Conservation (phyloP, 2,113 vertebrate genomes). For the Sylvia atricapilla region DNA sequence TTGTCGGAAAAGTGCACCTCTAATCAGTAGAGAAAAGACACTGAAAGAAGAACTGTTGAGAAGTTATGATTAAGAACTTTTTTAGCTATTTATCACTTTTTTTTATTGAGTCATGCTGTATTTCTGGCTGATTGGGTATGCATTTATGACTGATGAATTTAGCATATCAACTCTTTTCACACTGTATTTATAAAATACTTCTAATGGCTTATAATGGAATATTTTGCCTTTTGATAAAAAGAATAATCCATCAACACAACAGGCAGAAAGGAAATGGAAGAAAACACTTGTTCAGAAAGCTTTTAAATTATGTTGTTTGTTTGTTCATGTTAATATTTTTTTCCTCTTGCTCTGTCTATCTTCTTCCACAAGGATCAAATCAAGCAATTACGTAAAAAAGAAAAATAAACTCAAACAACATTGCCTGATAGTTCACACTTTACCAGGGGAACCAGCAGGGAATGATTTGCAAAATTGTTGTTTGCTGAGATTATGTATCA, state of each 20-base stretch:
- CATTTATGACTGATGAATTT: background rate
- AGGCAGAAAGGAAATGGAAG: background rate
- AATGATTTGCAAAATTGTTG: background rate
- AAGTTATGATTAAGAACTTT: background rate
- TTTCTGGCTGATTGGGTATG: background rate
- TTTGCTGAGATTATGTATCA: background rate
- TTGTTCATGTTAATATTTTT: background rate
- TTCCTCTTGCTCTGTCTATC: background rate
- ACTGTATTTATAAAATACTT: slow-evolving; percentile 39
- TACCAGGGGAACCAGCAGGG: background rate
- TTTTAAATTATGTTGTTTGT: slow-evolving; percentile 27
- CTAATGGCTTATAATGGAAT: slow-evolving; percentile 26
- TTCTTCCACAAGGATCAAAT: background rate
- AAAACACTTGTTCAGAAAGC: slow-evolving; percentile 23
- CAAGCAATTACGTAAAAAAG: background rate
- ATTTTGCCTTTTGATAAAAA: slow-evolving; percentile 37
- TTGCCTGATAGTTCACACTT: background rate
- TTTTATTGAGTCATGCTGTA: background rate
- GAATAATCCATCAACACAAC: background rate
- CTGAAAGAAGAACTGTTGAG: background rate
- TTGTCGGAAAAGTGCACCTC: background rate
- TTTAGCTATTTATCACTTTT: slow-evolving; percentile 1
- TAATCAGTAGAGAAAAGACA: background rate
- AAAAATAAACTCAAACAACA: background rate
- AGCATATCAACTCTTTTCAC: background rate